phyloP scores from a whole-genome alignment of 2,797 vertebrate species.

The Xiphorhynchus erythropygius region DNA sequence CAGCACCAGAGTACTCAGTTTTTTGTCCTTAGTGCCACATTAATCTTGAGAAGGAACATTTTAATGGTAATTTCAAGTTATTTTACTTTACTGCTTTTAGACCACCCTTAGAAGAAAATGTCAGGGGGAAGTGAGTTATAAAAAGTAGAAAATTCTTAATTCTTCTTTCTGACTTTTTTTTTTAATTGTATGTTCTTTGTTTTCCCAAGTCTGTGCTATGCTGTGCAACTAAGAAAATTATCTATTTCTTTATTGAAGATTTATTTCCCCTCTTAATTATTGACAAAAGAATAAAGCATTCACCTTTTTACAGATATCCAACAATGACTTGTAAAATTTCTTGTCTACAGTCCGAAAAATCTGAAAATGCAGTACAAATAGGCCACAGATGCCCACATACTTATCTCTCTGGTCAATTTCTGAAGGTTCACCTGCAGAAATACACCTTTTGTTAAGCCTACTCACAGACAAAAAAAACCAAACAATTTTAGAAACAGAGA shows the following conservation, averaged over 20 bases:
- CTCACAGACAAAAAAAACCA: not conserved
- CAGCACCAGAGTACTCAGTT: not conserved
- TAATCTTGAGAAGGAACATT: not conserved
- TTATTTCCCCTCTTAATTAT: not conserved
- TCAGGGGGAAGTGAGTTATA: rapidly evolving
- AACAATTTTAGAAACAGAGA: not conserved
- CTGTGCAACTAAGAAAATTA: not conserved
- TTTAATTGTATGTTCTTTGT: not conserved
- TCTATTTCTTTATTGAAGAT: not conserved
- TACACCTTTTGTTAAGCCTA: constrained; percentile 1
- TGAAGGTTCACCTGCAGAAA: constrained; percentile 88
- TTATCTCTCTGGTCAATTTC: constrained; percentile 98
- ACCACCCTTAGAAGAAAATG: not conserved
- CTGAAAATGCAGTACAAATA: constrained; percentile 95
- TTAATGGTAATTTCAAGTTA: not conserved
- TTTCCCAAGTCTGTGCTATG: not conserved
- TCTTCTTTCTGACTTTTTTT: not conserved
- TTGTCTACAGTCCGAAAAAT: constrained; percentile 96
- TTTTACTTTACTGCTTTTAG: not conserved
- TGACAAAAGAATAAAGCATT: constrained; percentile 38
- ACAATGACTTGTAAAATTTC: constrained; percentile 91
- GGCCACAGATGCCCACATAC: constrained; percentile 89
- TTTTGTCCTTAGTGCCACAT: not conserved
- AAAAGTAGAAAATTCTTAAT: not conserved
- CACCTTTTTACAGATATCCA: constrained; percentile 98